Evolutionary conservation across 2,888 invertebrate genomes (phyloP), one percentile per base, ranked within the genome.

Genomic region (Eupithecia subumbrata): DNA sequence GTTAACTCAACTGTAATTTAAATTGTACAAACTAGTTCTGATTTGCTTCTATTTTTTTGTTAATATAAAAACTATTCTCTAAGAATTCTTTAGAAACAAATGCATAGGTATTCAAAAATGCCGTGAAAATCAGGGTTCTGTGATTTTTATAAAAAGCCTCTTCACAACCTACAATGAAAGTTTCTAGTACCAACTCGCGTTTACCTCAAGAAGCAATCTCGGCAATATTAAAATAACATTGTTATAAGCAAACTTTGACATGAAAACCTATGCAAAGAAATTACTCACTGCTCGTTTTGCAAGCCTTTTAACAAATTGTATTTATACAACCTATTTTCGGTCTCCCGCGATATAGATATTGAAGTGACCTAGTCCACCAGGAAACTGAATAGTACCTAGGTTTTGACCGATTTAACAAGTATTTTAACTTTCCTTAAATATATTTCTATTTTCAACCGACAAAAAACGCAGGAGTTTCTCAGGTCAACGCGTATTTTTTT

Each of bases 171-270:
- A 64, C 34, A 34, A 64, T 64, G 64, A 34, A 64, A 67, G 67
- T 67, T 67, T 67, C 67, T 37, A 67, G 67, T 67, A 14, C 37
- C n/a, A 40, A n/a, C 40, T 40, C 18, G 18, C 11, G 1, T 67
- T n/a, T 22, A n/a, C 40, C 40, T 67, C 22, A 40, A 67, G 67
- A 40, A 0, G 67, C 67, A 67, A 67, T 67, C n/a, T 67, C 34
- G 34, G 40, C 11, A 9, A 64, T 34, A 34, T 64, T 30, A 34
- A 66, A 9, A 72, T 71, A 64, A 76, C 34, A 76, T 45, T 74
- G 72, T 77, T 76, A 68, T 71, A 78, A 76, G 76, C 72, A 77
- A 80, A 80, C 76, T 79, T 79, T 67, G 16, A 56, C 77, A 48
- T 75, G 71, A 77, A 22, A 60, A 60, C 60, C 25, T 60, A 25